Evolutionary conservation across 2,113 vertebrate genomes (phyloP), one percentile per base, ranked within the genome.

Genomic region (Eonycteris spelaea): DNA sequence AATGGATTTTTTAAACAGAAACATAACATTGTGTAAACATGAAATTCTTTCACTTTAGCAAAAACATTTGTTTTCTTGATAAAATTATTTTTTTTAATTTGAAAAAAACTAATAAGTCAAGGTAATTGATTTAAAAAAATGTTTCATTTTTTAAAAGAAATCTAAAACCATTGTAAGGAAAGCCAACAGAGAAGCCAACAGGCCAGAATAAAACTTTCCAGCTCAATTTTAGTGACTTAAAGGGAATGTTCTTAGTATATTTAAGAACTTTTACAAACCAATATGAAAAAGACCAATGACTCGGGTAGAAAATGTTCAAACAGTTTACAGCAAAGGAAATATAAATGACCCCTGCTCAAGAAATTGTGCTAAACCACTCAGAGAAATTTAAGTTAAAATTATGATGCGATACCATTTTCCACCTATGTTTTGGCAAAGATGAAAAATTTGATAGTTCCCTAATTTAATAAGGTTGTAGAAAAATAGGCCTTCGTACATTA

Each of bases 11-110:
- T 87, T 80, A 65, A 35, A 15, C n/a, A 79, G 38, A 65, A 70
- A 45, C 2, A 22, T 83, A 61, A 16, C 75, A 73, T 68, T 45
- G 7, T 22, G 6, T 82, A 51, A 94, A 67, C n/a, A 59, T 87
- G 61, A 80, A 68, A 51, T 91, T 74, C 5, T 86, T 70, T 77
- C 7, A 91, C 33, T 83, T 85, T 75, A 43, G 38, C 45, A 91
- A 61, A 59, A 85, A 53, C n/a, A n/a, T 84, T 63, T 94, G 43
- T 85, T 93, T 88, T 85, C 33, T 93, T 93, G 38, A 88, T 90
- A 88, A 79, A 84, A 53, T 51, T 51, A 45, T 45, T 59, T 65
- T 68, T 90, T 93, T 85, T 65, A 45, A 87, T 61, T 35, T 88
- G 65, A 94, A 74, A 87, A 87, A 68, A 86, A 33, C 35, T 86